Evolutionary conservation across 2,113 vertebrate genomes (phyloP).

Genomic region (Garra rufa): DNA sequence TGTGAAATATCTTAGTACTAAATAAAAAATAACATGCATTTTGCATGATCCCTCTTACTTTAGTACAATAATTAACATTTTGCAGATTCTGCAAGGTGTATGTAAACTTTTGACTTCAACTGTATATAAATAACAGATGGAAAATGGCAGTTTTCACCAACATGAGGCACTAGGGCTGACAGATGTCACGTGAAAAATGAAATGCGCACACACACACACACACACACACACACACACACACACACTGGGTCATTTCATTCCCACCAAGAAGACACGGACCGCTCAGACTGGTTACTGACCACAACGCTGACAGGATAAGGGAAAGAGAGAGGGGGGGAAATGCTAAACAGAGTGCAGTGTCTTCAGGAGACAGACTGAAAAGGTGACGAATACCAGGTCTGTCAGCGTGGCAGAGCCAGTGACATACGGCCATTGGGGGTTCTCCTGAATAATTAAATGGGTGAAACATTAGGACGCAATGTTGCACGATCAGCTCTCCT

Average conservation of each 20-base stretch:
- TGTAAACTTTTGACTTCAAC: too few relatives aligned
- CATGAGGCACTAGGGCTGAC: background rate
- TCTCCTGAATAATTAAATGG: constrained; percentile 86
- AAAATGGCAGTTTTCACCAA: background rate
- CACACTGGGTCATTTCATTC: constrained; percentile 55
- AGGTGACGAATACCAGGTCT: constrained; percentile 78
- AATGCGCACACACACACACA: background rate
- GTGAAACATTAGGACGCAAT: constrained; percentile 77
- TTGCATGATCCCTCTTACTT: too few relatives aligned
- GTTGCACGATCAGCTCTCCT: constrained; percentile 62
- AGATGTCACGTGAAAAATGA: background rate
- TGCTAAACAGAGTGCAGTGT: constrained; percentile 58
- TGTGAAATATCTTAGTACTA: too few relatives aligned
- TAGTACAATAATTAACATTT: too few relatives aligned
- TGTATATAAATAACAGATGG: background rate
- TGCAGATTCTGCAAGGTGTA: too few relatives aligned
- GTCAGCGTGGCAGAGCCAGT: constrained; percentile 71
- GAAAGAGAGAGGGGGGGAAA: constrained; percentile 3
- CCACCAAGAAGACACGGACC: background rate
- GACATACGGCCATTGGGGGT: constrained; percentile 82
- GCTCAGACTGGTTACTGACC: constrained; percentile 32
- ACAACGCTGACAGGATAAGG: constrained; percentile 60
- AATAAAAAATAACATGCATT: too few relatives aligned
- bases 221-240: too few relatives aligned
- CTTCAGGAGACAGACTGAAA: constrained; percentile 75